A percentile compares a stretch with the other conserved stretches of the same genome.
These are phyloP conservation scores for Mylabris phalerata DNA, from an alignment of 1,140 invertebrate species.

Conservation along the genomic window DNA sequence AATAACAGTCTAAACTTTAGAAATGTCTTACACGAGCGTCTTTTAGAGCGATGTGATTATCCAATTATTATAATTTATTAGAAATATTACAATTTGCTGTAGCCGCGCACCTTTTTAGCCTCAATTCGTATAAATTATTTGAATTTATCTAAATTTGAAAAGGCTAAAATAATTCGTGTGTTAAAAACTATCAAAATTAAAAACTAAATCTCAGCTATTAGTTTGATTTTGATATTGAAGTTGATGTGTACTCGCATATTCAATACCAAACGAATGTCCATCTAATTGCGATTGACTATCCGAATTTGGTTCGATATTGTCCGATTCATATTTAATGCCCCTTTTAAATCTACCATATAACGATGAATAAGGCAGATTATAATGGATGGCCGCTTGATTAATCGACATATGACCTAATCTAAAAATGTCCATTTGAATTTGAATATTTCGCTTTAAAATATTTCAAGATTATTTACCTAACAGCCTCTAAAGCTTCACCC, in stretches of 20 bases:
- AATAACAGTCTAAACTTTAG: background rate
- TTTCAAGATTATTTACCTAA: conserved; percentile 53
- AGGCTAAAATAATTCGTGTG: conserved; percentile 2
- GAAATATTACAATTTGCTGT: no score
- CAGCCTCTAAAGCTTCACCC: conserved; percentile 80
- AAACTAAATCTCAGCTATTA: conserved; percentile 38
- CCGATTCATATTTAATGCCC: conserved; percentile 51
- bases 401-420: conserved; percentile 86
- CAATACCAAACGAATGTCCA: conserved; percentile 32
- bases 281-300: conserved; percentile 37
- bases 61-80: background rate
- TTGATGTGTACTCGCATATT: conserved; percentile 35
- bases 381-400: conserved; percentile 88
- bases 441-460: background rate
- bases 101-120: no score
- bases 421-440: conserved; percentile 19
- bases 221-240: conserved; percentile 39
- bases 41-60: background rate
- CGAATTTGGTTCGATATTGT: conserved; percentile 34
- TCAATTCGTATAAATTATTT: background rate
- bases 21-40: background rate
- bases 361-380: conserved; percentile 82
- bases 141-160: background rate
- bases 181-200: conserved; percentile 31
- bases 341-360: conserved; percentile 81